Evolutionary conservation across 35 echinoderm and acorn worm genomes (phyloP).

Genomic region (Patiria miniata): DNA sequence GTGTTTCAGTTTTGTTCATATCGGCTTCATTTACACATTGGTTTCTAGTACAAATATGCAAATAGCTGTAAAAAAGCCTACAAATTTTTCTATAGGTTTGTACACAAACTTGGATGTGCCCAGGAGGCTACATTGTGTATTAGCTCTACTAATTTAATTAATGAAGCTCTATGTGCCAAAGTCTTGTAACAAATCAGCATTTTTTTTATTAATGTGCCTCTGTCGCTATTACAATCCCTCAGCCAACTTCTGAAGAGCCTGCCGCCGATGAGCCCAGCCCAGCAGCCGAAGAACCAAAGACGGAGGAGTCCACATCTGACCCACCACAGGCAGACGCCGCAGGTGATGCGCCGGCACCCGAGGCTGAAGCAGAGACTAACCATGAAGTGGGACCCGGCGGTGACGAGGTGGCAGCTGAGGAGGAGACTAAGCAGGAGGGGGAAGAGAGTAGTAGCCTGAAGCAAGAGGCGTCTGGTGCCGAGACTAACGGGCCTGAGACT

Average conservation of each 20-base stretch:
- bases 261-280: neutral
- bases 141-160: no score
- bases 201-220: neutral
- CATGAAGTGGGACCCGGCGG: neutral
- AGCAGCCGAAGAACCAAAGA: slow-evolving; percentile 32
- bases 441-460: slow-evolving; percentile 1
- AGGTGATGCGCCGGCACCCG: slow-evolving; percentile 35
- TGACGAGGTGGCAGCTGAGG: neutral
- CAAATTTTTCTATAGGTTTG: no score
- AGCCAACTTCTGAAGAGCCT: neutral
- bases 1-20: no score
- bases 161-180: no score
- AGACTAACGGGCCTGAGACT: slow-evolving; percentile 22
- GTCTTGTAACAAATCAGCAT: no score
- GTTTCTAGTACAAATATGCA: no score
- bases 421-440: slow-evolving; percentile 34
- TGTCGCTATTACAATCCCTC: neutral
- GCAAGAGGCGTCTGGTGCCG: neutral
- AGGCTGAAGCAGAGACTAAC: neutral
- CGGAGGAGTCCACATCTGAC: slow-evolving; percentile 1
- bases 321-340: neutral
- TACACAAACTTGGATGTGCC: no score
- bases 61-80: no score
- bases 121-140: no score
- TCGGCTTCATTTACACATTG: no score